Base-by-base conservation (phyloP, 2,888 invertebrate genomes). In the Zelleria hepariella region DNA sequence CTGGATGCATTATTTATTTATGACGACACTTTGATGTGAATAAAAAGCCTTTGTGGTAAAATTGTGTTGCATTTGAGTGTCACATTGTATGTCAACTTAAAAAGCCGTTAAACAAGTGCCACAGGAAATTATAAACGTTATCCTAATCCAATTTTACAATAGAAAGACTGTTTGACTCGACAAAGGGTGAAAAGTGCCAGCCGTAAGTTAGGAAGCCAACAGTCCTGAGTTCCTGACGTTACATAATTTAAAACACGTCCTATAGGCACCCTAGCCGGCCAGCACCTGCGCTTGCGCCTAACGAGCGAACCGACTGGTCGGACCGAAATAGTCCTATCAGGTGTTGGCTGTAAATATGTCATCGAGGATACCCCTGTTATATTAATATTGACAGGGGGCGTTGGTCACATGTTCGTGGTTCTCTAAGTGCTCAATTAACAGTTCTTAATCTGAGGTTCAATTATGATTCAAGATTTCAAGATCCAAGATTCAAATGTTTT, bases 311-410 rank as follows among this genome's bases (percentile, higher is more conserved):
- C 61, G 64, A 66, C 68, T 68, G 68, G 72, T 73, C 72, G 63
- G 70, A 73, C 71, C 67, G 69, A 75, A 76, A 76, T 74, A 74
- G 75, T 32, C 48, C 65, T 66, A 60, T 71, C 76, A 76, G 75
- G 74, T 77, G 76, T 68, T 63, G 62, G 62, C 64, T 64, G 66
- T 69, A 67, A 68, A 67, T 66, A 65, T 63, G 64, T 62, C 66
- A 65, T 57, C 58, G 62, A 21, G 65, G 60, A 66, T 67, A 54
- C 58, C 58, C 58, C 53, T 26, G 53, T 24, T 25, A 48, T 18
- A 23, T 58, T 24, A 18, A 24, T 49, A 48, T 2, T 21, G 20
- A 49, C 32, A 42, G 32, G 32, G 32, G 32, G 32, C 32, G 10
- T 42, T 42, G n/a, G n/a, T 42, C 5, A 42, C 15, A 15, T 4